Base-by-base conservation (phyloP, 2,888 invertebrate species). In the Therioaphis trifolii region DNA sequence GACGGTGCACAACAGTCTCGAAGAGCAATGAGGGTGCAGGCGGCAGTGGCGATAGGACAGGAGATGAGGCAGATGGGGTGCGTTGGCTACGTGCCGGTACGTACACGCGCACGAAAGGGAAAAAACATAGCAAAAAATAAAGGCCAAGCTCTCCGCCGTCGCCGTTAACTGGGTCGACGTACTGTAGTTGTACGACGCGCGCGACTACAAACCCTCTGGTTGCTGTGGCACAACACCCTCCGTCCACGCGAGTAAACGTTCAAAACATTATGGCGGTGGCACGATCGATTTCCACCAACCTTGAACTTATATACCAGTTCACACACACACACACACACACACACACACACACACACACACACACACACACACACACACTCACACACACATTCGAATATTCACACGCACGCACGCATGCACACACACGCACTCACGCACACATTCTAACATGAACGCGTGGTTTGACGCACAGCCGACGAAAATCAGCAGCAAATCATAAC, bases 271-370 rank as follows among this genome's bases (percentile, higher is more conserved):
- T 18, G 29, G 27, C 35, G 74, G 29, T 11, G n/a, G 11, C 55
- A 35, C 74, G 55, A 74, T 74, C 74, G 74, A 74, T 74, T 74
- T 74, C n/a, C 74, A 40, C 49, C 55, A 74, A 74, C 74, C 74
- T 74, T 74, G 74, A 74, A 74, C 74, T 58, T 66, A 66, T 7
- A 14, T 18, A 15, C 12, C 21, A 52, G 4, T 52, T 5, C 35
- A 35, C n/a, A 35, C 35, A 5, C 35, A 7, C 9, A 21, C 58
- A 12, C 55, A 4, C 2, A 15, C 46, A 14, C 46, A 12, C 46
- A 14, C 46, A 14, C 46, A 12, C 15, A 46, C 46, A 46, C 43
- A 43, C 43, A 43, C 11, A 43, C 11, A 43, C 11, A 43, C 11
- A 43, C 11, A 43, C n/a, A n/a, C n/a, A n/a, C n/a, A n/a, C n/a